Evolutionary conservation across 2,888 invertebrate genomes (phyloP).

Genomic region (Salpingus planirostris): DNA sequence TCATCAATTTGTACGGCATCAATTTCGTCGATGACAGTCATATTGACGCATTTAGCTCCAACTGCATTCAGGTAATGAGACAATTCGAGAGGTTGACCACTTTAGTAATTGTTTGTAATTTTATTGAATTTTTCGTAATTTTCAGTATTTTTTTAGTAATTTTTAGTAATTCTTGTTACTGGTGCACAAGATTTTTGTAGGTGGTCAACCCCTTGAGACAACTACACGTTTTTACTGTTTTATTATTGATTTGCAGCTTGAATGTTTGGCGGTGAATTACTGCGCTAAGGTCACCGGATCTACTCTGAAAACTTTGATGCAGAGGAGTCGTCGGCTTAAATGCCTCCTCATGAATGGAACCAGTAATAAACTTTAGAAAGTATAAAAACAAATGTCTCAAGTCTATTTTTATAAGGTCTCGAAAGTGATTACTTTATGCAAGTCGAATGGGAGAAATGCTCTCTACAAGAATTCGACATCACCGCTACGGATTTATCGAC

Average conservation of each 20-base stretch:
- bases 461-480: constrained; percentile 89
- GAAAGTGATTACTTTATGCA: constrained; percentile 88
- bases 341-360: constrained; percentile 96
- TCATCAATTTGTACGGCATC: constrained; percentile 97
- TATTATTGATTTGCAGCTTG: constrained; percentile 54
- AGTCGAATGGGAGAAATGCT: constrained; percentile 94
- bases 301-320: constrained; percentile 88
- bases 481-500: constrained; percentile 93
- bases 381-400: too few relatives aligned
- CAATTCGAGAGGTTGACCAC: too few relatives aligned
- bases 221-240: too few relatives aligned
- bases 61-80: constrained; percentile 84
- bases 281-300: constrained; percentile 96
- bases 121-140: too few relatives aligned
- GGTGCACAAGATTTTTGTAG: too few relatives aligned
- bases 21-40: constrained; percentile 98
- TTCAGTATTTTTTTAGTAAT: background rate
- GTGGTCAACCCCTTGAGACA: too few relatives aligned
- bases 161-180: too few relatives aligned
- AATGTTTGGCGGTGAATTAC: constrained; percentile 94
- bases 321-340: constrained; percentile 83
- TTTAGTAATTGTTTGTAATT: too few relatives aligned
- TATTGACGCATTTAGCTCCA: constrained; percentile 94
- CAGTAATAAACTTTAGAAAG: too few relatives aligned
- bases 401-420: constrained; percentile 59